Conservation (phyloP, 2,113 vertebrate genomes). For the Panthera uncia region DNA sequence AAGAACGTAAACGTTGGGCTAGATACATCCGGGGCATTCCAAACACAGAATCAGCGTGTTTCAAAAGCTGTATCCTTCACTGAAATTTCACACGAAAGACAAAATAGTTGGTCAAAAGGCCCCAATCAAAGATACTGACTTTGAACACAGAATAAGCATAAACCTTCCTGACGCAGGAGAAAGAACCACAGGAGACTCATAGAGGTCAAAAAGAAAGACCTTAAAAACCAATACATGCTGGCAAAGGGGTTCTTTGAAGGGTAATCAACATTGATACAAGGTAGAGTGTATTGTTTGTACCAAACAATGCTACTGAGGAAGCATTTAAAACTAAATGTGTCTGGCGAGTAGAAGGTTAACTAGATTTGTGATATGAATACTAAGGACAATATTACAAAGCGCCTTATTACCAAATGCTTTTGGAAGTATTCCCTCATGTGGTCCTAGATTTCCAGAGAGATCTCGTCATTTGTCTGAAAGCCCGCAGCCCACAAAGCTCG, state of each 20-base stretch:
- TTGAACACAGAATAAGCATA: constrained; percentile 17
- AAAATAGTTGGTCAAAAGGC: constrained; percentile 30
- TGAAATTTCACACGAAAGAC: constrained; percentile 14
- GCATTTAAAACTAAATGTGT: background rate
- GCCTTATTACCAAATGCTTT: background rate
- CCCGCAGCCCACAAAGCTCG: background rate
- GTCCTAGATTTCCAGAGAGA: background rate
- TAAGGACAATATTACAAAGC: background rate
- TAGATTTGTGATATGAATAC: background rate
- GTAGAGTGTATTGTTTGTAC: background rate
- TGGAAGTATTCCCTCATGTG: background rate
- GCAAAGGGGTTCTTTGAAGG: constrained; percentile 6
- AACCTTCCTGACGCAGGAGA: background rate
- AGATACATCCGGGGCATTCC: background rate
- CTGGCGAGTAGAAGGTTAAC: background rate
- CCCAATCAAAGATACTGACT: constrained; percentile 31
- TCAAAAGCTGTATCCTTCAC: background rate
- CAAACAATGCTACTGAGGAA: background rate
- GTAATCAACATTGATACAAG: constrained; percentile 40
- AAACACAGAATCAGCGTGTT: background rate
- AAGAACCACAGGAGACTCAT: constrained; percentile 33
- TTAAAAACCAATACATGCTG: constrained; percentile 32
- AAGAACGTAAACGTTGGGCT: background rate
- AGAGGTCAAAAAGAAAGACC: constrained; percentile 50
- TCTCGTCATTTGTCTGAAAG: background rate